phyloP scores from a whole-genome alignment of 2,888 invertebrate species.

The Charanyca ferruginea region DNA sequence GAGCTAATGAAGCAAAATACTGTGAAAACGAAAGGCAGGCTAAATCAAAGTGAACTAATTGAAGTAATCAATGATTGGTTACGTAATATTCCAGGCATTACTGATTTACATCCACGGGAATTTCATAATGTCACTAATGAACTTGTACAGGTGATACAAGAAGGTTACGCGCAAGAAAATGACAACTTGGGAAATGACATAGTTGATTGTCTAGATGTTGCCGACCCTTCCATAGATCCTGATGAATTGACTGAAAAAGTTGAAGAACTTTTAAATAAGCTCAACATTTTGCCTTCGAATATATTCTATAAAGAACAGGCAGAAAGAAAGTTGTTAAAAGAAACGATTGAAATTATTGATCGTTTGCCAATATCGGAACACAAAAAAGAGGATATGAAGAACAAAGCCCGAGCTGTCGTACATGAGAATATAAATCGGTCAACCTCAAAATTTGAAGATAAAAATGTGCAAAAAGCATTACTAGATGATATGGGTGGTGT shows the following conservation, averaged over 20 bases:
- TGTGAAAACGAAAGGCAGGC: too few relatives aligned
- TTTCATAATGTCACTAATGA: slow-evolving; percentile 26
- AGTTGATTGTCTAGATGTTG: slow-evolving; percentile 20
- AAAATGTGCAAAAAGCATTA: slow-evolving; percentile 13
- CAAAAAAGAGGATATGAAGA: slow-evolving; percentile 9
- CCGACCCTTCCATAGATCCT: slow-evolving; percentile 18
- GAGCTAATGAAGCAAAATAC: slow-evolving; percentile 41
- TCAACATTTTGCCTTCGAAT: slow-evolving; percentile 20
- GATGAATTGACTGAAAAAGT: slow-evolving; percentile 19
- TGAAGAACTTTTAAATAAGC: slow-evolving; percentile 31
- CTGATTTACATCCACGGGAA: slow-evolving; percentile 22
- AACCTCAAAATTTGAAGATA: background rate
- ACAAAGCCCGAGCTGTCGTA: background rate
- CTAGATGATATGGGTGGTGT: background rate
- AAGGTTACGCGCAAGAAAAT: slow-evolving; percentile 9
- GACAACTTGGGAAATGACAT: slow-evolving; percentile 34
- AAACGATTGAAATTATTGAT: slow-evolving; percentile 20
- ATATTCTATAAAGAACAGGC: slow-evolving; percentile 11
- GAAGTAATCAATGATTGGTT: slow-evolving; percentile 64
- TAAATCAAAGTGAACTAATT: slow-evolving; percentile 48
- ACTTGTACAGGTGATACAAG: slow-evolving; percentile 22
- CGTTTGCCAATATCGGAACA: background rate
- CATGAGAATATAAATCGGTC: background rate
- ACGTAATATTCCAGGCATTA: slow-evolving; percentile 40
- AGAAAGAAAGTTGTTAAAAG: slow-evolving; percentile 12